A percentile compares a stretch with the other conserved stretches of the same genome.
These are phyloP conservation scores for Prochilodus magdalenae DNA, from an alignment of 2,113 vertebrate genomes.

Conservation along the genomic window DNA sequence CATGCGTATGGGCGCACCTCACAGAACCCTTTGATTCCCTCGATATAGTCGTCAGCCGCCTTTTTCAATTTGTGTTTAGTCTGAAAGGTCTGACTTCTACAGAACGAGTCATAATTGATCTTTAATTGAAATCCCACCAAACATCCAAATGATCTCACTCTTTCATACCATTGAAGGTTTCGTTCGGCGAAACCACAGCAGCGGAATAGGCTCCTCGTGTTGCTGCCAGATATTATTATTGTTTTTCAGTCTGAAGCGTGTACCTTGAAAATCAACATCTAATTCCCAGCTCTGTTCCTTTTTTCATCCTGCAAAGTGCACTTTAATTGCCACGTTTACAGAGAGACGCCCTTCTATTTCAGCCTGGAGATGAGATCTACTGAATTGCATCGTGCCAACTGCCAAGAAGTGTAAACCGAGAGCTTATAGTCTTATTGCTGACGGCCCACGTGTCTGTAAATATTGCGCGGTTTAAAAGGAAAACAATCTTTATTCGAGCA, in stretches of 20 bases:
- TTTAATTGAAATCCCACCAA: slow-evolving; percentile 5
- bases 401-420: background rate
- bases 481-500: background rate
- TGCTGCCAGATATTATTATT: background rate
- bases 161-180: background rate
- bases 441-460: background rate
- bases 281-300: background rate
- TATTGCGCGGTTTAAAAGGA: background rate
- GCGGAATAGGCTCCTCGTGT: background rate
- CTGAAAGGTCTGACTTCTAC: background rate
- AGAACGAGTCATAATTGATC: background rate
- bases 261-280: background rate
- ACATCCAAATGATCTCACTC: background rate
- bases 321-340: slow-evolving; percentile 21
- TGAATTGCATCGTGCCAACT: background rate
- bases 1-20: background rate
- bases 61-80: background rate
- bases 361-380: background rate
- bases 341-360: background rate
- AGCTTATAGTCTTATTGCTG: background rate
- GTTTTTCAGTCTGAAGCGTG: background rate
- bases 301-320: slow-evolving; percentile 1
- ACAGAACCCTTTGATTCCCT: background rate
- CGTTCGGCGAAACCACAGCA: background rate
- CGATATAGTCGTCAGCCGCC: background rate